Evolutionary conservation across 2,113 vertebrate species (phyloP), one percentile per base, ranked within the genome.

Genomic region (Malurus melanocephalus): DNA sequence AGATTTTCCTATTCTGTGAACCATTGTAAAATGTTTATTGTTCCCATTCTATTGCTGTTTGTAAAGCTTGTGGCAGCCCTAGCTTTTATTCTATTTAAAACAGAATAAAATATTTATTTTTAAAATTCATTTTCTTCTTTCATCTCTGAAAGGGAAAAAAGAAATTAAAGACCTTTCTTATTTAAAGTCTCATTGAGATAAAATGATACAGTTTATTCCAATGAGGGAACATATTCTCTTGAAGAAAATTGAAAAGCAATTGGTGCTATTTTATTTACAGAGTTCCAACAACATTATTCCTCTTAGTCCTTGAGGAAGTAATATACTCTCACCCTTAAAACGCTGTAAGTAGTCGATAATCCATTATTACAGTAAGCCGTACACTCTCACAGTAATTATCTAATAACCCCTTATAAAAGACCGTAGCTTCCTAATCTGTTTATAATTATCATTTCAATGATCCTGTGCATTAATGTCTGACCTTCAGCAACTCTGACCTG

Each of bases 391-490:
- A 98, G 98, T 98, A 98, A 99, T 99, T 98, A 99, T 97, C 98
- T 98, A 98, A 98, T 98, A 98, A 98, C 98, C 98, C 96, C 97
- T 98, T 97, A 98, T 99, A 98, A 99, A 99, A 97, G 98, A 98
- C 98, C 98, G 95, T 99, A 99, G 98, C 99, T 99, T 98, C 98
- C 98, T 99, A 99, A 99, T 99, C 99, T 99, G 98, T 99, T 99
- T 99, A 99, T 99, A 99, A 99, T 99, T 99, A 99, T 98, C 98
- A 98, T 99, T 98, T 99, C 98, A 99, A 98, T 99, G 98, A 99
- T 99, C 98, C 98, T 97, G 97, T 97, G 98, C 98, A 98, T 99
- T 99, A 99, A 98, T 97, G 98, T 98, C 97, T 98, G 98, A 99
- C 99, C 99, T 99, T 99, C 99, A 99, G 98, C 98, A 99, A 99